Evolutionary conservation across 30 jellyfish, hydroid and myxozoan genomes (phyloP), one percentile per base, ranked within the genome.

Genomic region (Morbakka virulenta): DNA sequence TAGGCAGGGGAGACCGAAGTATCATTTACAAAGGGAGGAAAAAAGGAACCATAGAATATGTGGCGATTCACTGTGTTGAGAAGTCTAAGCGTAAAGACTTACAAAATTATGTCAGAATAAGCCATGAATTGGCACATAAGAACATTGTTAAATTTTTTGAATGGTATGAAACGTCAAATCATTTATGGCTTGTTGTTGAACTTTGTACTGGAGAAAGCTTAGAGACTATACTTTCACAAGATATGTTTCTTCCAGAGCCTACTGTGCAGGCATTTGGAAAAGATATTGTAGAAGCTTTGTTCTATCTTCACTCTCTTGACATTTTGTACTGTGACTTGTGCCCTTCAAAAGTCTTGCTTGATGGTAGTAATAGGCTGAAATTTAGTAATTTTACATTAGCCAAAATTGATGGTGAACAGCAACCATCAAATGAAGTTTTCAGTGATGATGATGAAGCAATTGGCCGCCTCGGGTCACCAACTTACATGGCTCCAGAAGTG

Each of bases 131-230:
- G 64, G 28, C 27, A 33, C 97, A 89, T 36, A 64, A 72, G 4
- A 77, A 89, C 47, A 72, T 89, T 48, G 97, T 89, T 52, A 82
- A 77, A 27, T 89, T 89, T 74, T 64, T 67, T 35, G 97, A 89
- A 72, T 89, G 97, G 97, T 89, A 89, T 73, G 97, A 89, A 50
- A 89, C 97, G 0, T 69, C 90, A 12, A 89, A 89, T 62, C 97
- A 89, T 41, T 48, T 89, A 30, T 89, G 97, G 97, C 85, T 89
- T 34, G 97, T 89, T 52, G 94, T 89, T 32, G 97, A 89, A 36
- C 87, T 89, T 1, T 89, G 97, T 72, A 83, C 89, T 63, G 97
- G 97, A 1, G 76, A 78, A 17, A 32, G 89, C 2, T 68, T 89
- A 65, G 86, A 83, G 32, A 49, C 80, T 12, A 75, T 89, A 0